Base-by-base conservation (phyloP, 2,888 invertebrate species). In the Clivina fossor region DNA sequence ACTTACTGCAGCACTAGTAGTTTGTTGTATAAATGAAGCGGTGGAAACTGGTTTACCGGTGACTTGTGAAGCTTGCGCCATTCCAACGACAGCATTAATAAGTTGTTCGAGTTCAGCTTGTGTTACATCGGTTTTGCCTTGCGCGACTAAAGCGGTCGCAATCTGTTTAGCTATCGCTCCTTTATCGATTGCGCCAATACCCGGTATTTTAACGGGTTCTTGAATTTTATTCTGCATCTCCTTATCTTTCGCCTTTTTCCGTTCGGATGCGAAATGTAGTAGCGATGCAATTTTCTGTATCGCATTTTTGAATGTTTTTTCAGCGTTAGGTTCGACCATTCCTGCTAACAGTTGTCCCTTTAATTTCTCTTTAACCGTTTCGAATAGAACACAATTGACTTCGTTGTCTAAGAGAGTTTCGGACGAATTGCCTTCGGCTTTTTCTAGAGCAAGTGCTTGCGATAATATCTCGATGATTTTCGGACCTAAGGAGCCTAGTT, bases 301-400 rank as follows among this genome's bases (percentile, higher is more conserved):
- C 46, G 89, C 87, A 57, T 80, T 80, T 65, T 88, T 85, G 54
- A 86, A 85, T 32, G 90, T 85, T 58, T 80, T 78, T 56, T 86
- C 82, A 59, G 88, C 87, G 60, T 76, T 69, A 46, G 76, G 74
- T 55, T 78, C 78, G 5, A 83, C 79, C 30, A 74, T 60, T 11
- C 69, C 70, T 20, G 89, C 87, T 66, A 87, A 82, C 56, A 85
- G 72, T 48, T 87, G 84, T 40, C 89, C 89, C 71, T 88, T 89
- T 40, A 93, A 74, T 71, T 92, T 92, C 71, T 92, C 92, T 64
- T 90, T 91, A 0, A 87, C 85, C 0, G 90, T 90, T 74, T 92
- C 91, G 60, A 93, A 82, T 61, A 91, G 76, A 0, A 89, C 88
- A 63, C 84, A 82, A 49, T 86, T 84, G 32, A 83, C 78, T 47